These are phyloP conservation scores for Poeciliopsis infans DNA, from an alignment of 2,797 vertebrate species.

Conservation along the genomic window DNA sequence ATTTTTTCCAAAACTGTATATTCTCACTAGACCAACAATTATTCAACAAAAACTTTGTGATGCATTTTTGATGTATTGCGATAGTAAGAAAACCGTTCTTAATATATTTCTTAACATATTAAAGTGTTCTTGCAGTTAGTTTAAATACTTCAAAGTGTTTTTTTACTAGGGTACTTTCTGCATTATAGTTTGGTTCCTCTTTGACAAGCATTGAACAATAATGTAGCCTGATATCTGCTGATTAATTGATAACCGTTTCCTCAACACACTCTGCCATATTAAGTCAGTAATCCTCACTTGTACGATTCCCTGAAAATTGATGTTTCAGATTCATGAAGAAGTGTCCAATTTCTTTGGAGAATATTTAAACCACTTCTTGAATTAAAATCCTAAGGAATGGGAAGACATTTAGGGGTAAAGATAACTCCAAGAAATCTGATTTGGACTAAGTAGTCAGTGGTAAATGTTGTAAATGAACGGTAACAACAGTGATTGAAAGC, in stretches of 20 bases:
- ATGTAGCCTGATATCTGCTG: neutral
- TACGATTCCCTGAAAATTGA: neutral
- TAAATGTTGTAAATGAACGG: neutral
- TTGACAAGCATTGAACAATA: neutral
- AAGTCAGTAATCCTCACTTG: neutral
- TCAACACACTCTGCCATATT: neutral
- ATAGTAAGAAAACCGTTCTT: neutral
- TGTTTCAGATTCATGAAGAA: neutral
- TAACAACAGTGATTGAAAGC: neutral
- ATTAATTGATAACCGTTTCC: neutral
- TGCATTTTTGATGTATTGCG: neutral
- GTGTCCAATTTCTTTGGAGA: neutral
- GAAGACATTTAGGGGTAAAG: neutral
- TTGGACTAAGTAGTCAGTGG: neutral
- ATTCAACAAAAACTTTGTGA: neutral
- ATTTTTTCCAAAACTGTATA: neutral
- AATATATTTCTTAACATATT: neutral
- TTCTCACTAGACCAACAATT: neutral
- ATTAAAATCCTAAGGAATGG: neutral
- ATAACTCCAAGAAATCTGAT: neutral
- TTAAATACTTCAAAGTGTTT: neutral
- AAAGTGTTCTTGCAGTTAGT: neutral
- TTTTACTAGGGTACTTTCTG: neutral
- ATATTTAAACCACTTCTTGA: neutral
- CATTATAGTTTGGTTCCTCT: neutral